A percentile compares a stretch with the other conserved stretches of the same genome.
Evolutionary conservation across 1,140 invertebrate genomes (phyloP).

Genomic region (Planococcus citri): DNA sequence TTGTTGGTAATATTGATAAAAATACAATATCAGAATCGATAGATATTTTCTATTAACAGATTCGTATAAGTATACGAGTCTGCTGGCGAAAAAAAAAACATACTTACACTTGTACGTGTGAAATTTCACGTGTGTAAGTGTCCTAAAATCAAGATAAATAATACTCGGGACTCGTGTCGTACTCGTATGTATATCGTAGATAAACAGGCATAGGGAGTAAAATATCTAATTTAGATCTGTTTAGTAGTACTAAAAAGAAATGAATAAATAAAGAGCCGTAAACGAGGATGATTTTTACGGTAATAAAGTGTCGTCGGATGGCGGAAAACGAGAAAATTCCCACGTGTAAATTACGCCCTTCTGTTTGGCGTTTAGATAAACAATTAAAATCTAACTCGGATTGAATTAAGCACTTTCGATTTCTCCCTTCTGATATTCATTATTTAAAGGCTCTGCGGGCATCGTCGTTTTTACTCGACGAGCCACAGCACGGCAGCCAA

Average conservation of each 20-base stretch:
- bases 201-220: not conserved
- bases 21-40: too few species aligned
- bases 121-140: too few species aligned
- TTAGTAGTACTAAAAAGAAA: not conserved
- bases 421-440: conserved; percentile 21
- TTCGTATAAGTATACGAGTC: too few species aligned
- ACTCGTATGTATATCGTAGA: too few species aligned
- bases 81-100: too few species aligned
- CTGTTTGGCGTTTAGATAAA: conserved; percentile 11
- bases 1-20: too few species aligned
- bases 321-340: not conserved
- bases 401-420: conserved; percentile 22
- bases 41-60: too few species aligned
- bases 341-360: conserved; percentile 12
- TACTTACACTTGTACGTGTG: too few species aligned
- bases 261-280: conserved; percentile 11
- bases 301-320: not conserved
- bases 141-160: too few species aligned
- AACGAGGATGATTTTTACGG: conserved; percentile 11
- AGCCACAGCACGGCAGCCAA: not conserved
- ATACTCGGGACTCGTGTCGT: too few species aligned
- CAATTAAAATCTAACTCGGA: conserved; percentile 27
- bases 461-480: not conserved
- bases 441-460: conserved; percentile 1
- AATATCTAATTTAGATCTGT: not conserved